Evolutionary conservation across 2,113 vertebrate genomes (phyloP).

Genomic region (Poicephalus meyeri): DNA sequence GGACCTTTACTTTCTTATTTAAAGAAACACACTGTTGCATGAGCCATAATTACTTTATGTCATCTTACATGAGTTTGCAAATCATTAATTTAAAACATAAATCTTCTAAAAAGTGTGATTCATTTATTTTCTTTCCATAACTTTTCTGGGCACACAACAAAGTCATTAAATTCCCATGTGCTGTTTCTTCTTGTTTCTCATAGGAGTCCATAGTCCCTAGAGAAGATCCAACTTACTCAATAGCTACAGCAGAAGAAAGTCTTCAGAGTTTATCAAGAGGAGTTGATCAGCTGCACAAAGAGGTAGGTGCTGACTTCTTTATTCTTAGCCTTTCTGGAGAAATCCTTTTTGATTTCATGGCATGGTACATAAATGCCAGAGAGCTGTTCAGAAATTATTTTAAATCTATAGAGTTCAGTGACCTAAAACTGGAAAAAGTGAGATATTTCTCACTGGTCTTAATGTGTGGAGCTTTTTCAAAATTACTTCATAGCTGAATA

Average conservation of each 20-base stretch:
- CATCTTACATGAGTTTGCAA: background rate
- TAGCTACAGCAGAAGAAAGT: slow-evolving; percentile 45
- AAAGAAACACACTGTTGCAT: background rate
- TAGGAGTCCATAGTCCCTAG: slow-evolving; percentile 65
- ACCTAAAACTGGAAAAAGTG: background rate
- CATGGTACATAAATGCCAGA: background rate
- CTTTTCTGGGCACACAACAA: background rate
- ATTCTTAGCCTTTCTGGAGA: background rate
- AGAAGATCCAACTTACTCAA: background rate
- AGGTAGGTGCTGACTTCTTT: slow-evolving; percentile 43
- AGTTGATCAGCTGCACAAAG: slow-evolving; percentile 60
- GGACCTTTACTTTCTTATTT: background rate
- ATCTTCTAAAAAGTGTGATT: background rate
- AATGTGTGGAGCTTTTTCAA: background rate
- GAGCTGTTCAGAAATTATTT: background rate
- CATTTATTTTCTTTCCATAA: background rate
- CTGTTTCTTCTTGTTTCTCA: background rate
- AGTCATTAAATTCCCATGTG: background rate
- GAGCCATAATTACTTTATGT: background rate
- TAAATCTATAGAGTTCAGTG: background rate
- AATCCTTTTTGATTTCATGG: background rate
- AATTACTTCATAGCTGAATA: background rate
- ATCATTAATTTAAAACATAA: background rate
- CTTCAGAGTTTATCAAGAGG: slow-evolving; percentile 53
- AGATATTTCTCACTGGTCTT: background rate